phyloP scores from a whole-genome alignment of 2,797 vertebrate genomes.

The Brotogeris chrysoptera region DNA sequence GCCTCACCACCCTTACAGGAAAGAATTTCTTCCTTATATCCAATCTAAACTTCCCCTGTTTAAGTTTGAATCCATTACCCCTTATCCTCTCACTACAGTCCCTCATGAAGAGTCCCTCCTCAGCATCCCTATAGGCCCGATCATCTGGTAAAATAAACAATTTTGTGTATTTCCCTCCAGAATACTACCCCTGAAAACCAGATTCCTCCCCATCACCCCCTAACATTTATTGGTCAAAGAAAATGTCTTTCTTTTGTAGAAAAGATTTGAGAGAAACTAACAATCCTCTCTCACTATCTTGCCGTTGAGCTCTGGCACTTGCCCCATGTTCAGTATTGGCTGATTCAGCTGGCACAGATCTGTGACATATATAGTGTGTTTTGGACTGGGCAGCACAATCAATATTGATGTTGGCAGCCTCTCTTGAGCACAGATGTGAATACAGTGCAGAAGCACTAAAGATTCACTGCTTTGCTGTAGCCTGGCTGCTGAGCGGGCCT shows the following conservation, averaged over 20 bases:
- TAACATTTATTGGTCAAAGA: background rate
- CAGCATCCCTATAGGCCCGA: too few species aligned
- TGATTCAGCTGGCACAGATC: background rate
- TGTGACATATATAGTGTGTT: background rate
- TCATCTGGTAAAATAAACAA: background rate
- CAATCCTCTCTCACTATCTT: background rate
- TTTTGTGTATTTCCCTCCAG: background rate
- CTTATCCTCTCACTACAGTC: too few species aligned
- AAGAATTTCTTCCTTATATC: too few species aligned
- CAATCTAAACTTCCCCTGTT: too few species aligned
- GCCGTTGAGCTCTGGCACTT: background rate
- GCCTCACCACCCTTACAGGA: too few species aligned
- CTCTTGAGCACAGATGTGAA: background rate
- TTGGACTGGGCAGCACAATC: background rate
- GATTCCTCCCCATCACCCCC: background rate
- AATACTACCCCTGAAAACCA: background rate
- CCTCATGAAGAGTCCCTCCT: too few species aligned
- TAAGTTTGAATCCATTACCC: too few species aligned
- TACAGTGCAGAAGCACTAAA: background rate
- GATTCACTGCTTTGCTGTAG: background rate
- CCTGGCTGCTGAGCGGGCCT: background rate
- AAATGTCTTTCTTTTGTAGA: background rate
- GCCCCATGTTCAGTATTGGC: fast-evolving
- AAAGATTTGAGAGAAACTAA: background rate
- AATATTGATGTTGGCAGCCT: background rate